Conservation (phyloP, 2,888 invertebrate genomes). For the Myopa tessellatipennis region DNA sequence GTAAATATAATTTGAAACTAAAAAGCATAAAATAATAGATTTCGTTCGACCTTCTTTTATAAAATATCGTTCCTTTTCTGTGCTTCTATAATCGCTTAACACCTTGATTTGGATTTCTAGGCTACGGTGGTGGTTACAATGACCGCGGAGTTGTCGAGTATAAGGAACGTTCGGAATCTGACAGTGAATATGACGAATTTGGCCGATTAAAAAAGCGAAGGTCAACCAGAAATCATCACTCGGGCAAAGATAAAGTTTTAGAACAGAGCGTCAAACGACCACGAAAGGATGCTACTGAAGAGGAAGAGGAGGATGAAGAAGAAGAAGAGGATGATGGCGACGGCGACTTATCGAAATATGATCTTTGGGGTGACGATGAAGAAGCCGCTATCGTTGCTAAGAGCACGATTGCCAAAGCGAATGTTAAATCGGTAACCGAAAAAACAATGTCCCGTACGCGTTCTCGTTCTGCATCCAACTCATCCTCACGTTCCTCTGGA, state of each 20-base stretch:
- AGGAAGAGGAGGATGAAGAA: slow-evolving; percentile 67
- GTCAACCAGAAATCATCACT: slow-evolving; percentile 37
- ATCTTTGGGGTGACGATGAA: slow-evolving; percentile 79
- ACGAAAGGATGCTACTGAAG: slow-evolving; percentile 51
- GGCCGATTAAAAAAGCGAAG: slow-evolving; percentile 74
- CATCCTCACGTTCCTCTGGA: slow-evolving; percentile 44
- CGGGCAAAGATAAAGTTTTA: slow-evolving; percentile 61
- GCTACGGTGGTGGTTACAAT: slow-evolving; percentile 93
- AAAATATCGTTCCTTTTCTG: too few relatives aligned
- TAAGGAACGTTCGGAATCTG: slow-evolving; percentile 86
- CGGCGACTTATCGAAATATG: slow-evolving; percentile 82
- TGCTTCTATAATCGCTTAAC: neutral
- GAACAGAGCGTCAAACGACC: slow-evolving; percentile 33
- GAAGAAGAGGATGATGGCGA: slow-evolving; percentile 73
- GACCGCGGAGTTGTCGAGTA: slow-evolving; percentile 97
- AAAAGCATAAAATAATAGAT: neutral
- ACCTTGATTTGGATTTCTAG: slow-evolving; percentile 57
- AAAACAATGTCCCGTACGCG: slow-evolving; percentile 44
- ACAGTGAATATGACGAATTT: slow-evolving; percentile 97
- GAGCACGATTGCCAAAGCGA: slow-evolving; percentile 37
- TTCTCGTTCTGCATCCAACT: slow-evolving; percentile 40
- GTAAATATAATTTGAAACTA: neutral
- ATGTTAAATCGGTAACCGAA: slow-evolving; percentile 25
- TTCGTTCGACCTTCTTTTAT: too few relatives aligned
- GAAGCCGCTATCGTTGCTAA: slow-evolving; percentile 56